phyloP scores from a whole-genome alignment of 2,797 vertebrate species.

The Tapera naevia region DNA sequence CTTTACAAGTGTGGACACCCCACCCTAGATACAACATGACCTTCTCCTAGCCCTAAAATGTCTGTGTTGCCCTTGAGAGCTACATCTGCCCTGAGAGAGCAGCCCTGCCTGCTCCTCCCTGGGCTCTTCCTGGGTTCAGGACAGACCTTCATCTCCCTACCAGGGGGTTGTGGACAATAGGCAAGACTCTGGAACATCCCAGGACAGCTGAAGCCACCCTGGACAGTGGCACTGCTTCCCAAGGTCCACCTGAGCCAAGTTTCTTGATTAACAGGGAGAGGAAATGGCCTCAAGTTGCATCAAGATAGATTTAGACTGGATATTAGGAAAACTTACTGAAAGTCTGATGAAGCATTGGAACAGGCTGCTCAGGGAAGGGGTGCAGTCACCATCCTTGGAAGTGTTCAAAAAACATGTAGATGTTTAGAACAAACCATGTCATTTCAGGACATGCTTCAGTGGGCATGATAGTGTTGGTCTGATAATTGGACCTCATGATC shows the following conservation, averaged over 20 bases:
- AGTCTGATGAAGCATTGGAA: too few relatives aligned
- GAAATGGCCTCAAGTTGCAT: not conserved
- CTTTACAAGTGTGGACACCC: not conserved
- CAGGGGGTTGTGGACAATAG: not conserved
- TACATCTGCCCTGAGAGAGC: fast-evolving
- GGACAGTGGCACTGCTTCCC: fast-evolving
- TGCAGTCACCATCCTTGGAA: too few relatives aligned
- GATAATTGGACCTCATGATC: too few relatives aligned
- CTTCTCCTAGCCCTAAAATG: not conserved
- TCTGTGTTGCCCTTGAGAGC: not conserved
- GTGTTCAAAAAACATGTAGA: too few relatives aligned
- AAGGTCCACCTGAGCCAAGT: not conserved
- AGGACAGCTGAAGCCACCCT: not conserved
- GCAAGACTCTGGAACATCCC: not conserved
- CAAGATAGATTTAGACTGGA: too few relatives aligned
- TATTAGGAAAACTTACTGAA: too few relatives aligned
- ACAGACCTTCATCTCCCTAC: not conserved
- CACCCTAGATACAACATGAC: not conserved
- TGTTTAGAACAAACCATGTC: too few relatives aligned
- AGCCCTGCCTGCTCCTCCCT: fast-evolving
- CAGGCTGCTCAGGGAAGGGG: too few relatives aligned
- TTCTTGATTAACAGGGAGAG: conserved; percentile 3
- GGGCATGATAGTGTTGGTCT: too few relatives aligned
- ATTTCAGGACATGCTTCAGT: too few relatives aligned
- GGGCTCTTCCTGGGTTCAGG: not conserved